Evolutionary conservation across 2,797 vertebrate genomes (phyloP), one percentile per base, ranked within the genome.

Genomic region (Intellagama lesueurii): DNA sequence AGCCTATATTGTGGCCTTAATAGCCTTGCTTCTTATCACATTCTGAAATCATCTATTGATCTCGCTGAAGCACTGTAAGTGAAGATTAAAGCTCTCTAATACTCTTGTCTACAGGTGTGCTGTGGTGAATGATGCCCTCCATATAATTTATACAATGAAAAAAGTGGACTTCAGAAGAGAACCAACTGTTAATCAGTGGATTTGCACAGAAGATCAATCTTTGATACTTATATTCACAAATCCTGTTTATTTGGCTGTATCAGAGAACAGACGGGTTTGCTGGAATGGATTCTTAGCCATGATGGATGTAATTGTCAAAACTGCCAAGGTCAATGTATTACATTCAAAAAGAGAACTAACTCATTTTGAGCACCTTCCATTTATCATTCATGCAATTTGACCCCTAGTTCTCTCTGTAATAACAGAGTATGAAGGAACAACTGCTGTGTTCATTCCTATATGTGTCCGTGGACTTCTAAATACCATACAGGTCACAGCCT

Each of bases 231-330:
- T 98, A 98, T 98, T 98, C 97, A 97, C 97, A 98, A 98, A 98
- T 98, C 97, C 97, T 97, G 98, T 98, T 98, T 98, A 98, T 97
- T 98, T 98, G 98, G 97, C 97, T 96, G 97, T 97, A 96, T 97
- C 94, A 97, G 95, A 95, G 97, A 97, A 96, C 95, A 96, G 96
- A 91, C 96, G 96, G 96, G 97, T 97, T 97, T 97, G 97, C 98
- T 98, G 98, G 98, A 99, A 98, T 97, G 97, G 97, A 97, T 98
- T 98, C 97, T 96, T 96, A 97, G 96, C 95, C 95, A 97, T 99
- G 98, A 99, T 98, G 98, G 98, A 99, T 99, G 98, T 96, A 97
- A 98, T 98, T 99, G 99, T 99, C 98, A 99, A 96, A 98, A 98
- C 98, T 97, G 98, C 98, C 98, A 98, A 98, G 98, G 98, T 98